phyloP scores from a whole-genome alignment of 2,797 vertebrate species.

The Ciconia nigra region DNA sequence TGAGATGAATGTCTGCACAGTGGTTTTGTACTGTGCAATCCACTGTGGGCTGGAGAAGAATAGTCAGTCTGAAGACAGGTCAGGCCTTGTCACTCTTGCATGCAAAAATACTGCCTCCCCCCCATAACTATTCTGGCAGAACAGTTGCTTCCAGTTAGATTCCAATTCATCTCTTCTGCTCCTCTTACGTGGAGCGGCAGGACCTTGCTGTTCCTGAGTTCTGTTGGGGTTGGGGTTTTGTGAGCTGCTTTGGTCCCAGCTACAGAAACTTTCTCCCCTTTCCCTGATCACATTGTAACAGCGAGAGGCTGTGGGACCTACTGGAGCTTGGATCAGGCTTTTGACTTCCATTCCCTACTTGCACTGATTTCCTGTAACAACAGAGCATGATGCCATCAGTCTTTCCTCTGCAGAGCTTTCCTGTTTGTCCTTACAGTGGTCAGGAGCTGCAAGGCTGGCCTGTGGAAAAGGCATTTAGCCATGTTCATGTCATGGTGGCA shows the following conservation, averaged over 20 bases:
- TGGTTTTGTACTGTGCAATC: fast-evolving
- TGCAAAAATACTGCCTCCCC: not conserved
- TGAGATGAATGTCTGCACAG: fast-evolving
- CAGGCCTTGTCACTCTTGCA: not conserved
- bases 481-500: not conserved
- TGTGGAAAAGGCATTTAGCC: not conserved
- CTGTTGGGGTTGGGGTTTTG: not conserved
- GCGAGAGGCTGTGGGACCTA: not conserved
- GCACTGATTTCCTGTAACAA: not conserved
- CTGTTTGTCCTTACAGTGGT: not conserved
- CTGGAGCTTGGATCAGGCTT: not conserved
- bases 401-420: not conserved
- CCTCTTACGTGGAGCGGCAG: not conserved
- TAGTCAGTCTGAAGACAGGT: not conserved
- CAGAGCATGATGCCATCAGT: not conserved
- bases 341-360: not conserved
- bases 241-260: not conserved
- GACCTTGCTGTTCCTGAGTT: not conserved
- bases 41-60: not conserved
- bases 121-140: not conserved
- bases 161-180: not conserved
- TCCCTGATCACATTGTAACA: not conserved
- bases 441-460: not conserved
- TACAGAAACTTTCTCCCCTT: not conserved
- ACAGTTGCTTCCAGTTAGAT: not conserved